Percentiles rank a stretch among this genome's conserved stretches.
Conservation (phyloP, 2,113 vertebrate genomes). For the Myanophis thanlyinensis region DNA sequence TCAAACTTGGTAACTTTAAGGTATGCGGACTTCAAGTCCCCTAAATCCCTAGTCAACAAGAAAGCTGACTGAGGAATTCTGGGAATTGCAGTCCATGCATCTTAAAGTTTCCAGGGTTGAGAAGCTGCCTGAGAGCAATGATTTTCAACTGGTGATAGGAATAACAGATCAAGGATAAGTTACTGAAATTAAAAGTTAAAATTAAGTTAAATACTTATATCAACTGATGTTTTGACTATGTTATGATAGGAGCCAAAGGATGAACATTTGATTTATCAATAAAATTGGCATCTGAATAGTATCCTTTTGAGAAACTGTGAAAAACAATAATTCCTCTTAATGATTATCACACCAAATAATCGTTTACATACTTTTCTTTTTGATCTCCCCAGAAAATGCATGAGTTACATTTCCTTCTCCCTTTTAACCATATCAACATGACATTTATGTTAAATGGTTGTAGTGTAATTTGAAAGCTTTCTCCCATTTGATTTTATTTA, state of each 20-base stretch:
- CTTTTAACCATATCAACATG: slow-evolving; percentile 39
- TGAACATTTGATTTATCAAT: slow-evolving; percentile 58
- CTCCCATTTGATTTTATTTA: slow-evolving; percentile 29
- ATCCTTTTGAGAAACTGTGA: slow-evolving; percentile 54
- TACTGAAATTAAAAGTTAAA: no score
- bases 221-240: slow-evolving; percentile 56
- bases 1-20: neutral
- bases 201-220: slow-evolving; percentile 57
- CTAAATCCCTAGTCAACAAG: neutral
- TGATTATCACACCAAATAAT: slow-evolving; percentile 41
- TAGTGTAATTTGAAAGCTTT: slow-evolving; percentile 33
- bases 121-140: neutral
- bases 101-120: neutral
- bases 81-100: neutral
- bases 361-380: slow-evolving; percentile 28
- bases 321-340: slow-evolving; percentile 56
- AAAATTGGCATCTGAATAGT: slow-evolving; percentile 53
- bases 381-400: slow-evolving; percentile 33
- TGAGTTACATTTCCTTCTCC: slow-evolving; percentile 29
- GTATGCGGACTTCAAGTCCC: neutral
- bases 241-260: slow-evolving; percentile 47
- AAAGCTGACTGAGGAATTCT: neutral
- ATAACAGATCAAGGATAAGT: neutral
- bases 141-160: neutral
- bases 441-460: slow-evolving; percentile 38